These are phyloP conservation scores for Abrostola tripartita DNA, from an alignment of 2,888 invertebrate species.

Conservation along the genomic window DNA sequence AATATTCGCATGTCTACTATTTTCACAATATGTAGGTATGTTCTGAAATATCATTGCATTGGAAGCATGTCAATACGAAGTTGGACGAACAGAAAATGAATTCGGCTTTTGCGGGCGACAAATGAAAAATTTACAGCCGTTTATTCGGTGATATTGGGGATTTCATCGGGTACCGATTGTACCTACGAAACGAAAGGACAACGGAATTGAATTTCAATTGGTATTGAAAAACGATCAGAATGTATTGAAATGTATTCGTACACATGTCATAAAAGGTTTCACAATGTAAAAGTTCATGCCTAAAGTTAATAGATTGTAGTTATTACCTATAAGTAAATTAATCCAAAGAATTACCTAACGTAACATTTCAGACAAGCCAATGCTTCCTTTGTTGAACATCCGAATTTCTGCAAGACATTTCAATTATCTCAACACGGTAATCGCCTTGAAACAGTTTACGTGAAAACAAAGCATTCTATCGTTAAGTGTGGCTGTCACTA, in stretches of 20 bases:
- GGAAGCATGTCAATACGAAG: slow-evolving; percentile 57
- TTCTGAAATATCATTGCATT: slow-evolving; percentile 52
- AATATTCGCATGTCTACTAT: slow-evolving; percentile 19
- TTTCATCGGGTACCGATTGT: slow-evolving; percentile 44
- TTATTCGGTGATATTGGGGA: slow-evolving; percentile 54
- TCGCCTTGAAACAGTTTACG: slow-evolving; percentile 11
- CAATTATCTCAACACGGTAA: not conserved
- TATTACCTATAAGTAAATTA: too few species aligned
- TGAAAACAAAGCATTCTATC: slow-evolving; percentile 14
- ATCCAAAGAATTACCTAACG: too few species aligned
- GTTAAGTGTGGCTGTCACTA: slow-evolving; percentile 19
- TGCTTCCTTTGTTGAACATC: too few species aligned
- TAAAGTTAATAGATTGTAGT: too few species aligned
- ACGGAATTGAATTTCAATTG: slow-evolving; percentile 31
- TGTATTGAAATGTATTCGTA: not conserved
- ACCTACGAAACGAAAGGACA: slow-evolving; percentile 32
- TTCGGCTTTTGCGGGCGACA: slow-evolving; percentile 60
- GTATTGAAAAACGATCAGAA: slow-evolving; percentile 12
- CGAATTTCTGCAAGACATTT: slow-evolving; percentile 3
- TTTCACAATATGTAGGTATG: slow-evolving; percentile 42
- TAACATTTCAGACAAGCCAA: too few species aligned
- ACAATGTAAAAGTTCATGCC: too few species aligned
- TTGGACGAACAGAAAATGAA: slow-evolving; percentile 56
- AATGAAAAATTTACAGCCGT: slow-evolving; percentile 62
- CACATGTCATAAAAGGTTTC: not conserved